Evolutionary conservation across 2,797 vertebrate genomes (phyloP), one percentile per base, ranked within the genome.

Genomic region (Cyprinodon diabolis): DNA sequence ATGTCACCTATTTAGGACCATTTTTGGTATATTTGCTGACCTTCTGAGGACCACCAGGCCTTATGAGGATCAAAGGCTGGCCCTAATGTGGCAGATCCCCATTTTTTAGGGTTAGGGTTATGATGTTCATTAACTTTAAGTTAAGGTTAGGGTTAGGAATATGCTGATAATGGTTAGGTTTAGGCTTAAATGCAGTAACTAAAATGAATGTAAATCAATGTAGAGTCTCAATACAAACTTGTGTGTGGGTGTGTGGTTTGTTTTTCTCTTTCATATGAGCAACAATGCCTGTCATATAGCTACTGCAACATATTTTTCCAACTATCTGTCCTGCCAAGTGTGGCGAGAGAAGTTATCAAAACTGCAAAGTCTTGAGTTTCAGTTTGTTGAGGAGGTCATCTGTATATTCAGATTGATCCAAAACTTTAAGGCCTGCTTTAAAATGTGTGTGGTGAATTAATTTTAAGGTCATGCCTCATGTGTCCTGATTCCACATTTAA

Each of bases 371-470:
- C 48, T 1, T 30, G 7, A 66, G 77, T 71, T 77, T 8, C 54
- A 19, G 17, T 70, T 43, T 58, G 45, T 54, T 56, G n/a, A 73
- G 54, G 57, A 66, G 19, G 49, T 74, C 55, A 54, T 81, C 45
- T 74, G 62, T 58, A 30, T 17, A 14, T 48, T 79, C 72, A 17
- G 15, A 83, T 57, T 37, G 43, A 70, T 66, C 51, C 5, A 0
- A 65, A 76, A 48, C 69, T 69, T 76, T 71, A 40, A 67, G 25
- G 65, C 63, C 45, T 79, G 23, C 62, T 72, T 76, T 49, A 37
- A 4, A 6, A 12, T 66, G 40, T 60, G 25, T 68, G 52, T 76
- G 66, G 76, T 78, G 66, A 82, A 86, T 84, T 76, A 5, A 66
- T 76, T 70, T 78, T 35, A 66, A 71, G 71, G 68, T 75, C 71